Conservation (phyloP, 2,797 vertebrate genomes). For the Sorex maritimensis region DNA sequence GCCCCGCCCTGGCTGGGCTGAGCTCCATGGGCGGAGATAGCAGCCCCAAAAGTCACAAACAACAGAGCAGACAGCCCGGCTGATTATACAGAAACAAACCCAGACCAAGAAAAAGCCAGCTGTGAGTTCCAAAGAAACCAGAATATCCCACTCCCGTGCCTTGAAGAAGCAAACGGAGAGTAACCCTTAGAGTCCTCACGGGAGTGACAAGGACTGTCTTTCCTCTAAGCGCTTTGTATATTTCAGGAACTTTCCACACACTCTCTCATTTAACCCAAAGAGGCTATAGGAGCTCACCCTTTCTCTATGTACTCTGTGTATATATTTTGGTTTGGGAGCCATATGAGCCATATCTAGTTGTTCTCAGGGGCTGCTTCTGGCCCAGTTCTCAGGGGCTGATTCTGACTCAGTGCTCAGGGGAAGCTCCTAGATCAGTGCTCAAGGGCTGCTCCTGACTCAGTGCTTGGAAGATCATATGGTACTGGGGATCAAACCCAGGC, state of each 20-base stretch:
- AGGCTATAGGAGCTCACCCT: background rate
- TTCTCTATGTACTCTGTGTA: no score
- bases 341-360: no score
- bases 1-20: conserved; percentile 44
- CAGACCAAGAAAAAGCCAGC: background rate
- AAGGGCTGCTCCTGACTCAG: no score
- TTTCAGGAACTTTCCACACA: background rate
- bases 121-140: background rate
- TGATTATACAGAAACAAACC: background rate
- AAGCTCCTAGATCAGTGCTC: no score
- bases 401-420: no score
- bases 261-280: conserved; percentile 19
- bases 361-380: no score
- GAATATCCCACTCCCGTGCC: background rate
- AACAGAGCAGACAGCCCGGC: background rate
- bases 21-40: conserved; percentile 20
- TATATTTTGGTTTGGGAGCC: no score
- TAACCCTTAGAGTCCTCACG: background rate
- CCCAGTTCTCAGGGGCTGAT: no score
- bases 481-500: no score
- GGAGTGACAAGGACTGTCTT: background rate
- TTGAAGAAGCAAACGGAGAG: background rate
- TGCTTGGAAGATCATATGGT: no score
- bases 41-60: background rate
- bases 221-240: background rate